Conservation (phyloP, 2,797 vertebrate genomes). For the Pelochelys cantorii region DNA sequence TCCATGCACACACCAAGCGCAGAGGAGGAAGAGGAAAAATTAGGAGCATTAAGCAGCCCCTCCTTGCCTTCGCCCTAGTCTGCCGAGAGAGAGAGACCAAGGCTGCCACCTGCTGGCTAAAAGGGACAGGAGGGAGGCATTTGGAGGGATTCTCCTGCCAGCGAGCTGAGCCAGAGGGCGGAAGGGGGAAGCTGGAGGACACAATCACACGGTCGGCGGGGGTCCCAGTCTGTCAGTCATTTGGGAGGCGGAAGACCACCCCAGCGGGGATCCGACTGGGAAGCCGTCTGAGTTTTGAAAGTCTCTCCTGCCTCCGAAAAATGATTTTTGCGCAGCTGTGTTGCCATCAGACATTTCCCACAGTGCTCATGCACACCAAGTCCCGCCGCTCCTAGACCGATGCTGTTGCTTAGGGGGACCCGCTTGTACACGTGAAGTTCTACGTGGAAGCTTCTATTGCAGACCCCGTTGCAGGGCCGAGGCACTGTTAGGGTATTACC, state of each 20-base stretch:
- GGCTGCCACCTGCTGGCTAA: conserved; percentile 68
- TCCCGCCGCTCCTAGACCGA: neutral
- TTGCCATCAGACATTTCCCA: neutral
- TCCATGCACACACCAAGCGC: neutral
- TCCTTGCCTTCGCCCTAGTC: neutral
- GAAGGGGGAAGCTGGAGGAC: neutral
- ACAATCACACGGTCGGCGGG: neutral
- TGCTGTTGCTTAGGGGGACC: no score
- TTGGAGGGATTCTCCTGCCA: neutral
- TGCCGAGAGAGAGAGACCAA: neutral
- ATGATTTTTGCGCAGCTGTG: no score
- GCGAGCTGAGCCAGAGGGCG: neutral
- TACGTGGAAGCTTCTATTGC: neutral
- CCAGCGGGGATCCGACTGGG: neutral
- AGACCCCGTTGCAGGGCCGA: neutral
- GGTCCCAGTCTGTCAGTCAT: neutral
- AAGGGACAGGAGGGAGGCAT: neutral
- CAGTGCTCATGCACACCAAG: neutral
- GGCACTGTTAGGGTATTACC: no score
- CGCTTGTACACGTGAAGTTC: neutral
- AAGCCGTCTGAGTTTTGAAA: neutral
- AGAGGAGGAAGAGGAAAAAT: no score
- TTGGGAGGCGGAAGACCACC: neutral
- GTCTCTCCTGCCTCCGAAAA: neutral
- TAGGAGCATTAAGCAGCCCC: neutral